These are phyloP conservation scores for Andrena marginata DNA, from an alignment of 2,888 invertebrate species.

Conservation along the genomic window DNA sequence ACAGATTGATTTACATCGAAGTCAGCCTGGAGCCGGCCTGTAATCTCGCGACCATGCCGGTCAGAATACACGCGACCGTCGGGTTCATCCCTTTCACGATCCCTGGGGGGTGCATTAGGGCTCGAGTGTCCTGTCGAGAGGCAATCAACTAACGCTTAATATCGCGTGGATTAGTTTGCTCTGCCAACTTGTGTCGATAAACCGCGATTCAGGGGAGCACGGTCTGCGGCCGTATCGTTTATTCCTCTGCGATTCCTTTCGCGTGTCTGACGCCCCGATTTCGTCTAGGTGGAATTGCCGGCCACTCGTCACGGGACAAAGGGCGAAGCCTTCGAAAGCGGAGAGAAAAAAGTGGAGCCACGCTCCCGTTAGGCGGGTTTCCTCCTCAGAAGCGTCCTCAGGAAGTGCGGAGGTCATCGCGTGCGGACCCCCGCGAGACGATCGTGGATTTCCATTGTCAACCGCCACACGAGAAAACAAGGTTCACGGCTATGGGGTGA, in stretches of 20 bases:
- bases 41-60: constrained; percentile 77
- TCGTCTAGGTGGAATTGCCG: not conserved
- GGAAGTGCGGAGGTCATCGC: constrained; percentile 80
- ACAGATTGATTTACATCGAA: constrained; percentile 80
- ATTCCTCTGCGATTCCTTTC: not conserved
- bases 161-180: constrained; percentile 30
- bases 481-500: constrained; percentile 75
- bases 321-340: constrained; percentile 46
- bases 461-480: constrained; percentile 66
- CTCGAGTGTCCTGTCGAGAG: constrained; percentile 25
- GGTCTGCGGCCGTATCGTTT: not conserved
- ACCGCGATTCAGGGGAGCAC: not conserved
- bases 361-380: constrained; percentile 77
- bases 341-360: constrained; percentile 43
- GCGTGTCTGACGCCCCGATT: constrained; percentile 29
- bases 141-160: constrained; percentile 32
- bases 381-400: constrained; percentile 76
- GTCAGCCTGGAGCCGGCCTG: constrained; percentile 71
- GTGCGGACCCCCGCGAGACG: constrained; percentile 75
- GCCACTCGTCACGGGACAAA: constrained; percentile 15
- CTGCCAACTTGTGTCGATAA: no score
- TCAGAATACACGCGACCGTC: constrained; percentile 77
- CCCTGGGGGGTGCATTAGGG: constrained; percentile 61
- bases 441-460: constrained; percentile 77
- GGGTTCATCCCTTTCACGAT: constrained; percentile 47